Conservation (phyloP, 64 coral and sea anemone genomes). For the Anthopleura sola region DNA sequence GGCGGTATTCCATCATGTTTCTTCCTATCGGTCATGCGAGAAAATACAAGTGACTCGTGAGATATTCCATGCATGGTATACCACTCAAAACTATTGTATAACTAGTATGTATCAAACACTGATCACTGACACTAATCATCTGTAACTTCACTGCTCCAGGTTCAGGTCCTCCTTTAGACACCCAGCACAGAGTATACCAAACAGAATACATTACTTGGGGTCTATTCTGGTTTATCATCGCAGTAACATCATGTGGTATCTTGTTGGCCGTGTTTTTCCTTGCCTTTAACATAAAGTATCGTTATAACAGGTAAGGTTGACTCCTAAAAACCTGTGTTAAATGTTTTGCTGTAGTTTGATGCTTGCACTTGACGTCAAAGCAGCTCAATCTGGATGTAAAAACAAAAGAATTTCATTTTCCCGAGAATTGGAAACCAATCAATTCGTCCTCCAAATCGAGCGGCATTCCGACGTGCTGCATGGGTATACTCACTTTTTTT, state of each 20-base stretch:
- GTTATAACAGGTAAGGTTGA: neutral
- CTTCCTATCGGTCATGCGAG: too few relatives aligned
- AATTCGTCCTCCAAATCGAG: too few relatives aligned
- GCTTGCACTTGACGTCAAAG: too few relatives aligned
- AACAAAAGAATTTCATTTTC: too few relatives aligned
- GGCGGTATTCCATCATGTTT: too few relatives aligned
- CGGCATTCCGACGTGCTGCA: too few relatives aligned
- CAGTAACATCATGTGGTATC: neutral
- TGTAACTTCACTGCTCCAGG: neutral
- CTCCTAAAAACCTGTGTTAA: neutral
- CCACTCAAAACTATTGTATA: too few relatives aligned
- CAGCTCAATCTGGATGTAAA: too few relatives aligned
- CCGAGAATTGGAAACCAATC: too few relatives aligned
- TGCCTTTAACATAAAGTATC: conserved; percentile 7
- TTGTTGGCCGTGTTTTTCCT: neutral
- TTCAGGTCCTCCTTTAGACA: neutral
- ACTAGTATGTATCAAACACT: too few relatives aligned
- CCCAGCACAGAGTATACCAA: neutral
- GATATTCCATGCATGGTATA: too few relatives aligned
- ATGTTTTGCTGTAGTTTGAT: neutral
- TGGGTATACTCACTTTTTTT: neutral
- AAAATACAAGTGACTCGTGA: too few relatives aligned
- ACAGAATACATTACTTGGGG: neutral
- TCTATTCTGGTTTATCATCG: conserved; percentile 12
- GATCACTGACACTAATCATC: neutral